phyloP scores from a whole-genome alignment of 2,797 vertebrate species.

The Cossypha caffra region DNA sequence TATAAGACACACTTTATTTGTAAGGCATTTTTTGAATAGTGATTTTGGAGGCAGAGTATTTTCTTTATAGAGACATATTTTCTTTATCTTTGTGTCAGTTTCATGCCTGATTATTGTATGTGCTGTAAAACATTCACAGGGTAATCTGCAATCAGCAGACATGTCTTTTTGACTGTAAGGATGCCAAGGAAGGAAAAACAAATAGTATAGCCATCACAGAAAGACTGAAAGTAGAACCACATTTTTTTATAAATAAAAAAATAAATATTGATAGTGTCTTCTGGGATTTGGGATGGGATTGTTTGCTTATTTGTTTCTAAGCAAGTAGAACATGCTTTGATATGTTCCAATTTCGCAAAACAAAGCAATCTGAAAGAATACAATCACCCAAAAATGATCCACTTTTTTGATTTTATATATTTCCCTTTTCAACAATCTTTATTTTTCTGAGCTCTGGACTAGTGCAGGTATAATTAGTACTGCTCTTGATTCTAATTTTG shows the following conservation, averaged over 20 bases:
- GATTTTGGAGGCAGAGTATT: background rate
- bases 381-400: accelerated
- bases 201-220: background rate
- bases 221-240: background rate
- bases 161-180: background rate
- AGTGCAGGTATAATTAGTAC: background rate
- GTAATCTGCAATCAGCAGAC: background rate
- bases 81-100: background rate
- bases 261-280: background rate
- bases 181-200: background rate
- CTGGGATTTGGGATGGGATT: background rate
- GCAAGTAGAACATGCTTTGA: background rate
- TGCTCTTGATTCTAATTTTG: background rate
- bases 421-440: background rate
- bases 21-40: background rate
- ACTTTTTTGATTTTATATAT: background rate
- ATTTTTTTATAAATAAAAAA: background rate
- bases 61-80: background rate
- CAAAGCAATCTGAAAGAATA: background rate
- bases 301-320: background rate
- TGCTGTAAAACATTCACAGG: background rate
- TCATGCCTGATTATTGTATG: background rate
- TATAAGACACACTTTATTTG: background rate
- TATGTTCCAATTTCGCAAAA: background rate
- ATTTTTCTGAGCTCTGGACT: background rate